Base-by-base conservation (phyloP, 2,113 vertebrate species). In the Henicopernis longicauda region DNA sequence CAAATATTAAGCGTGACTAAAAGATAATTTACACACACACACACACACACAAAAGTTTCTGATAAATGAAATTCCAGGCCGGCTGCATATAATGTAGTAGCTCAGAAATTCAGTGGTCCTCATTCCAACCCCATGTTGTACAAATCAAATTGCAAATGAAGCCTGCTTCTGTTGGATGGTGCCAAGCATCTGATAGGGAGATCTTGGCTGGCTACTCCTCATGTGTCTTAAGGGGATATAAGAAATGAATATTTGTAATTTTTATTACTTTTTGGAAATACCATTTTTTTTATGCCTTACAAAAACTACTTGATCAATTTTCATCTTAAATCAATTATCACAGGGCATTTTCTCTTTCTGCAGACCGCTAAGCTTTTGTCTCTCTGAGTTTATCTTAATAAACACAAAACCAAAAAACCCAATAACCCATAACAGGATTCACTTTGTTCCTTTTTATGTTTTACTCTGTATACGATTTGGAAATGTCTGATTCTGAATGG, bases 91-190 rank as follows among this genome's bases (percentile, higher is more conserved):
- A 55, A 72, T 61, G 17, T n/a, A 67, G 62, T 27, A 61, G 62
- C 72, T 82, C 27, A 65, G 85, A 96, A 88, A 94, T 72, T 93
- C 74, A 31, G 54, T 72, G 82, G 70, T 62, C 87, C 88, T 82
- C 36, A 29, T 90, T 96, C 94, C 90, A 73, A 47, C 59, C 52
- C 73, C 3, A 1, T 82, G 62, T 86, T 94, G 63, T 86, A 52
- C 67, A 92, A 95, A 87, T 88, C 74, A 78, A 89, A 83, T 88
- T 86, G 59, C 72, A 89, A 89, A 93, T 58, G 92, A 86, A 92
- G 50, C 13, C 38, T 73, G 71, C 55, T 90, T 81, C 90, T 93
- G 50, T 52, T 66, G 72, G 67, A 36, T 71, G 47, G 59, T 93
- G 85, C 92, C 88, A 92, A 31, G 82, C 84, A 92, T 83, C 92